phyloP scores from a whole-genome alignment of 2,797 vertebrate genomes.

The Hylomyscus alleni region DNA sequence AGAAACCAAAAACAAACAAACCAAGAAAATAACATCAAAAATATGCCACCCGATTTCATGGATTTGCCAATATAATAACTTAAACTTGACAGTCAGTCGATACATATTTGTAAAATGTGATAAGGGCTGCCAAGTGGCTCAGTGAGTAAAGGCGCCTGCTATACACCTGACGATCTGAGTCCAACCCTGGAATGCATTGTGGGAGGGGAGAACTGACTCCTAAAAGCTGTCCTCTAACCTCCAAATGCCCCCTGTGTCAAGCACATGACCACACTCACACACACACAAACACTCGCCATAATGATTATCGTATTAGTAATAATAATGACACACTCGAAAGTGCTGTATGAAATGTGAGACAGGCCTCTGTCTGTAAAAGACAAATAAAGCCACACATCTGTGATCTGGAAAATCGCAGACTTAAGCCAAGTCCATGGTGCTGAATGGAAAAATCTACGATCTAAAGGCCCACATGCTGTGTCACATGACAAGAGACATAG shows the following conservation, averaged over 20 bases:
- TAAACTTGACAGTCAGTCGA: not conserved
- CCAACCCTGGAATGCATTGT: not conserved
- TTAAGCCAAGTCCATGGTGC: not conserved
- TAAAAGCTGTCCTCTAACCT: not conserved
- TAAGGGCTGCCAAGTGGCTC: not conserved
- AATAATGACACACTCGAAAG: constrained; percentile 6
- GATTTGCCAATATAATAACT: not conserved
- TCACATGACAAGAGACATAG: not conserved
- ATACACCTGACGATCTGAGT: not conserved
- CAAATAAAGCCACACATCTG: not conserved
- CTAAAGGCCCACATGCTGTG: not conserved
- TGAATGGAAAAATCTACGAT: not conserved
- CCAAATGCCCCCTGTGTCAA: no score
- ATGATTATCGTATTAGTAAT: not conserved
- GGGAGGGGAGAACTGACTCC: not conserved
- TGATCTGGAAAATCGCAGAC: not conserved
- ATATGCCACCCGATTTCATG: not conserved
- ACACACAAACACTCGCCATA: not conserved
- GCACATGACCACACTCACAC: not conserved
- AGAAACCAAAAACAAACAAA: not conserved
- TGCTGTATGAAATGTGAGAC: not conserved
- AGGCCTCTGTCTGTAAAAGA: not conserved
- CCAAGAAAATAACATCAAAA: not conserved
- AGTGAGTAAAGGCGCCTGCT: not conserved
- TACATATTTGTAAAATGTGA: not conserved